Evolutionary conservation across 2,113 vertebrate genomes (phyloP).

Genomic region (Desmodus rotundus): DNA sequence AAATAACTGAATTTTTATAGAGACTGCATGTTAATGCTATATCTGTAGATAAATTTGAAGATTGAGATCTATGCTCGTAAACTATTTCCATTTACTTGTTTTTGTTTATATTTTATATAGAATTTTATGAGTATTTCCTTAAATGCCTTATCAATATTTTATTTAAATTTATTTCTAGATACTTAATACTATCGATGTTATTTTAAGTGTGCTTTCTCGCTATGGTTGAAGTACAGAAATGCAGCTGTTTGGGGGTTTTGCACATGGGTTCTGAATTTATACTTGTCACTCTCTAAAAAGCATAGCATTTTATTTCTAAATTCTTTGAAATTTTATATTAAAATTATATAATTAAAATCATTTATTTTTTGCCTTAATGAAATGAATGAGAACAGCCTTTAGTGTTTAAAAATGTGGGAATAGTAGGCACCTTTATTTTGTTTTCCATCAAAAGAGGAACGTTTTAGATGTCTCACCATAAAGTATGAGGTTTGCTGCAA

Average conservation of each 20-base stretch:
- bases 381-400: neutral
- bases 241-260: neutral
- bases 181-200: neutral
- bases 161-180: neutral
- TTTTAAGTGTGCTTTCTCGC: neutral
- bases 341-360: neutral
- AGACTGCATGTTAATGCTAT: neutral
- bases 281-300: neutral
- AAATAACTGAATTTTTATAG: neutral
- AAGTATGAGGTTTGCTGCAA: neutral
- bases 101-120: neutral
- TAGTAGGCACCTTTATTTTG: neutral
- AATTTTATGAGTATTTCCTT: neutral
- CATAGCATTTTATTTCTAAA: neutral
- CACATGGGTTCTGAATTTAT: neutral
- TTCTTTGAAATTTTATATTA: neutral
- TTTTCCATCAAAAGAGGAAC: neutral
- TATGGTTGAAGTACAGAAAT: neutral
- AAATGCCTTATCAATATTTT: neutral
- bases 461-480: neutral
- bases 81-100: neutral
- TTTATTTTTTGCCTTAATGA: neutral
- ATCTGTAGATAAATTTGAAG: neutral
- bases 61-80: neutral
- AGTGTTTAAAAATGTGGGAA: neutral